Evolutionary conservation across 2,113 vertebrate species (phyloP), one percentile per base, ranked within the genome.

Genomic region (Clarias macrocephalus): DNA sequence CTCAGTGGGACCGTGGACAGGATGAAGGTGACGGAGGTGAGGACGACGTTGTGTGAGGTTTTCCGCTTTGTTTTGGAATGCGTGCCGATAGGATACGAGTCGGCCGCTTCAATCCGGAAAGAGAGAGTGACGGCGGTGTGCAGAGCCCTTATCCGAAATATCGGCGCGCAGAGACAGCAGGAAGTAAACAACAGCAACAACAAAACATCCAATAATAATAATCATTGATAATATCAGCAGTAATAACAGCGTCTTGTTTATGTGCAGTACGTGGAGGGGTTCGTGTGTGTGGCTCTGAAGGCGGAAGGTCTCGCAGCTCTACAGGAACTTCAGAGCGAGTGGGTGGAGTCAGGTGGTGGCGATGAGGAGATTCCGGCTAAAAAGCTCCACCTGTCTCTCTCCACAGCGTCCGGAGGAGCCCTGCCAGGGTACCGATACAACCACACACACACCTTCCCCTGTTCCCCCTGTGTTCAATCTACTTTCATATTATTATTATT

Each of bases 41-140:
- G 94, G 42, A 90, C 91, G 89, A 93, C 94, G 1, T 93, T 99
- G 73, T 97, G 97, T 70, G 93, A 96, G 73, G 91, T 97, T 59
- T 95, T 99, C 90, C 94, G 94, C 52, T 99, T 97, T 89, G 94
- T 97, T 89, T 86, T 97, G 82, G 94, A 95, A 8, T 96, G 95
- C 79, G 96, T 96, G 25, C 96, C 96, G 33, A 16, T 89, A 42
- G 96, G 96, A 68, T 97, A 97, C 85, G 96, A 97, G 90, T 96
- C 95, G 72, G 95, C 96, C 10, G 88, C 89, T 0, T 89, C 93
- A 86, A 92, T 98, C 85, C 95, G 96, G 85, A 96, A 94, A 90
- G 91, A 88, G 85, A 94, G 86, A 83, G 91, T 98, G 72, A 91
- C 90, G 23, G 93, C 93, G 81, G 93, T 99, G 88, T 98, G 97